Conservation (phyloP, 2,888 invertebrate genomes). For the Agonum fuliginosum region DNA sequence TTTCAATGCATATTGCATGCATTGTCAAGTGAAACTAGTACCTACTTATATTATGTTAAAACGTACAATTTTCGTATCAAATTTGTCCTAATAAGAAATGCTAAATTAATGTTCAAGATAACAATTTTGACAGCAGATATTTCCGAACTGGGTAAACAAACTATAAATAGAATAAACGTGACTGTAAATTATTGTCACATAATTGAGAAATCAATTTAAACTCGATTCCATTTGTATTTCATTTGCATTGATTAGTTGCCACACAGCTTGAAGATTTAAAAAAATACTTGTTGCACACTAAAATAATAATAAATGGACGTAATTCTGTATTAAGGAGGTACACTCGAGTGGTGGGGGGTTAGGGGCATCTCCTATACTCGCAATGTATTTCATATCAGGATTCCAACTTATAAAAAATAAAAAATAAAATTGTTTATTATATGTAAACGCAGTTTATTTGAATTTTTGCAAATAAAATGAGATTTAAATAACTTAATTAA, state of each 20-base stretch:
- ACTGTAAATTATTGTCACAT: conserved; percentile 35
- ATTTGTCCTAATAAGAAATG: conserved; percentile 36
- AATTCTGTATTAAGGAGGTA: no score
- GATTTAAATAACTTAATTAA: no score
- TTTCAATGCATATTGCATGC: not conserved
- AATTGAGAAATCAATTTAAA: conserved; percentile 32
- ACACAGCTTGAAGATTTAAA: not conserved
- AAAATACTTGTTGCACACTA: not conserved
- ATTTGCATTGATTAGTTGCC: conserved; percentile 33
- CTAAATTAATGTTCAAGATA: conserved; percentile 5
- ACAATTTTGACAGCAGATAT: conserved; percentile 18
- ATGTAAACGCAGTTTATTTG: no score
- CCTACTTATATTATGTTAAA: not conserved
- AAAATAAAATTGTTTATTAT: no score
- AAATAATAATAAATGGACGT: no score
- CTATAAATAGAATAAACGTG: conserved; percentile 35
- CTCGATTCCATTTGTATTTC: conserved; percentile 35
- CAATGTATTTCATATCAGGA: no score
- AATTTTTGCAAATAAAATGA: no score
- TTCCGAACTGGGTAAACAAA: conserved; percentile 4
- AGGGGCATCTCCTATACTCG: no score
- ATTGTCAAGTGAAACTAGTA: not conserved
- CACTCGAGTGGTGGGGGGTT: no score
- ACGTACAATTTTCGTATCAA: not conserved
- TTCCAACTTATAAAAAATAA: no score